These are phyloP conservation scores for Xenotilapia longispinis DNA, from an alignment of 2,113 vertebrate species.

Conservation along the genomic window DNA sequence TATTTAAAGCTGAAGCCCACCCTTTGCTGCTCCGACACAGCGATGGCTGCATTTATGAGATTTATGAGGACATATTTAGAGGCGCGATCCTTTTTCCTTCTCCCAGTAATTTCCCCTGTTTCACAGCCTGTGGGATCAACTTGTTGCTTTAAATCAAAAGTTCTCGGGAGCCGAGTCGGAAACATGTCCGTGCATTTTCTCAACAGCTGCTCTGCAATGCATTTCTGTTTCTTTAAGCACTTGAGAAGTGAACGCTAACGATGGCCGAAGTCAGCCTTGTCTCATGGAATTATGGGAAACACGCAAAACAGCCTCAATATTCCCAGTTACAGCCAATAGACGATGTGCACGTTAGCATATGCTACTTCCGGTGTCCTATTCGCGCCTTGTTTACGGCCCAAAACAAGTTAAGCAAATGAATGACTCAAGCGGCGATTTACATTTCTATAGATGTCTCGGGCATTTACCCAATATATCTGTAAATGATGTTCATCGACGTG, in stretches of 20 bases:
- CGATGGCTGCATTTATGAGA: neutral
- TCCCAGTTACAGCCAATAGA: neutral
- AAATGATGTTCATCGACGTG: fast-evolving
- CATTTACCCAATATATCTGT: fast-evolving
- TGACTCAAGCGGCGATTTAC: neutral
- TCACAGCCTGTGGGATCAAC: neutral
- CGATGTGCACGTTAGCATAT: neutral
- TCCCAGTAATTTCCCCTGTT: neutral
- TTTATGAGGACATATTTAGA: neutral
- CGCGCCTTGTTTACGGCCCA: fast-evolving
- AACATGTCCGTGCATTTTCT: neutral
- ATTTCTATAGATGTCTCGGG: fast-evolving
- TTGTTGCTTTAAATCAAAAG: neutral
- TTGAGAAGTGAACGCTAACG: neutral
- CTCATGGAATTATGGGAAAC: neutral
- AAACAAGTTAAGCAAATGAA: neutral
- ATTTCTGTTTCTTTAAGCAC: neutral
- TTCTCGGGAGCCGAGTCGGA: neutral
- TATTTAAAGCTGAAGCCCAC: neutral
- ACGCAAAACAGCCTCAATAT: neutral
- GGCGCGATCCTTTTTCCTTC: neutral
- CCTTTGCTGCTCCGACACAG: neutral
- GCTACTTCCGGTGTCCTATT: fast-evolving
- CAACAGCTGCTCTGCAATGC: neutral
- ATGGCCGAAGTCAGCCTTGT: neutral